phyloP scores from a whole-genome alignment of 2,888 invertebrate species.

The Neoaliturus tenellus region DNA sequence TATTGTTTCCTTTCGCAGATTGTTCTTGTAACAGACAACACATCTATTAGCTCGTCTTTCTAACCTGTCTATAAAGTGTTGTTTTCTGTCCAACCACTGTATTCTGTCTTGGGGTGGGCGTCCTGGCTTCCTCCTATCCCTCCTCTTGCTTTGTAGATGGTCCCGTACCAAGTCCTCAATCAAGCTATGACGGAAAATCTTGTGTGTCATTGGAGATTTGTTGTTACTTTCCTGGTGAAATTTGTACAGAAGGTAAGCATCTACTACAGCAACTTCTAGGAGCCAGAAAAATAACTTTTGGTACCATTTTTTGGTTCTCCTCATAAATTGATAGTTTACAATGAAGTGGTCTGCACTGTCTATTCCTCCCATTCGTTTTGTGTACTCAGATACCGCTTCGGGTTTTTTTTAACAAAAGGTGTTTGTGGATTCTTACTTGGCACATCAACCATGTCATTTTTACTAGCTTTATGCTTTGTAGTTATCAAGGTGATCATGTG shows the following conservation, averaged over 20 bases:
- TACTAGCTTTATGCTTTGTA: conserved; percentile 28
- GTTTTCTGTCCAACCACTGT: background rate
- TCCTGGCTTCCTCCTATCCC: background rate
- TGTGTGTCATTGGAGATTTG: conserved; percentile 7
- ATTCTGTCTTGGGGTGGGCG: background rate
- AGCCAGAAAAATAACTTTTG: conserved; percentile 45
- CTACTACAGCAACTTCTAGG: conserved; percentile 7
- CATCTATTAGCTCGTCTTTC: background rate
- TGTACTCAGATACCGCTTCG: conserved; percentile 8
- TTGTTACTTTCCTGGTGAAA: background rate
- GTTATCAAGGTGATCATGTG: background rate
- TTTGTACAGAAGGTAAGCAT: conserved; percentile 17
- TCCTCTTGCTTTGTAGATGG: background rate
- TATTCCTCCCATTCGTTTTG: conserved; percentile 41
- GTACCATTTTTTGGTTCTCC: background rate
- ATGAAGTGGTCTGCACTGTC: conserved; percentile 41
- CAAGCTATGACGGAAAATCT: background rate
- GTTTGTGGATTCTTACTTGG: conserved; percentile 19
- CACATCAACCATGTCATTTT: conserved; percentile 12
- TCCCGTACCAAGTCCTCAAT: conserved; percentile 10
- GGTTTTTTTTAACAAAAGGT: background rate
- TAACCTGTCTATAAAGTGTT: background rate
- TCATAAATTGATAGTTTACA: conserved; percentile 38
- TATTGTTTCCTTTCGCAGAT: conserved; percentile 17
- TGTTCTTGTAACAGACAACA: conserved; percentile 29